Conservation (phyloP, 2,113 vertebrate genomes). For the Puntigrus tetrazona region DNA sequence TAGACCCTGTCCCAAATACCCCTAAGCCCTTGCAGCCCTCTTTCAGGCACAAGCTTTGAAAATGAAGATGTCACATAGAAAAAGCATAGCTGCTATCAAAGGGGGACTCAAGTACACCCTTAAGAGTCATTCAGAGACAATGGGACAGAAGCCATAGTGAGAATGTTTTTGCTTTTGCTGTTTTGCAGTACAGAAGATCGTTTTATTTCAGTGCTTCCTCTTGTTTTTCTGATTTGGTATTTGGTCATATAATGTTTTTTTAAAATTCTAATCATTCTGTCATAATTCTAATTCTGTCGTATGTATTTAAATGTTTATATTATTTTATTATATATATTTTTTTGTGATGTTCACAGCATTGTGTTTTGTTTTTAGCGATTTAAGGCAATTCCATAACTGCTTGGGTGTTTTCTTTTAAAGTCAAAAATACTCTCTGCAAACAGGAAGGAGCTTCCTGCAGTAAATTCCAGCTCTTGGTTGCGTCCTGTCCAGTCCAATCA, state of each 20-base stretch:
- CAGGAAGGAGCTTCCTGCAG: conserved; percentile 52
- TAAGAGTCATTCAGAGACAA: background rate
- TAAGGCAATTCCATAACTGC: background rate
- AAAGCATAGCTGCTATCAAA: background rate
- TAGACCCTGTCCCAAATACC: background rate
- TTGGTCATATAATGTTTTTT: background rate
- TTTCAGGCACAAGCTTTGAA: background rate
- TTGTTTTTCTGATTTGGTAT: background rate
- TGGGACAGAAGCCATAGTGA: background rate
- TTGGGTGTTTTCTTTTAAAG: conserved; percentile 2
- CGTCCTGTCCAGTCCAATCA: conserved; percentile 48
- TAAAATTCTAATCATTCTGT: background rate
- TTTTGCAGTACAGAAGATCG: too few species aligned
- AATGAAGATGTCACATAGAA: background rate
- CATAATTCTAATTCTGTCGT: background rate
- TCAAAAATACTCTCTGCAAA: conserved; percentile 18
- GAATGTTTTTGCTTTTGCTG: background rate
- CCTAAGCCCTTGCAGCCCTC: background rate
- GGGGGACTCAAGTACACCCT: background rate
- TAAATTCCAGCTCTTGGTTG: conserved; percentile 22
- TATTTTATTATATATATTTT: too few species aligned
- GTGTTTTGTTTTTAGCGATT: background rate
- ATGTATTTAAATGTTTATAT: too few species aligned
- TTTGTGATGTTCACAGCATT: background rate
- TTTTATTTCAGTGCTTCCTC: too few species aligned